A percentile compares a stretch with the other conserved stretches of the same genome.
Evolutionary conservation across 2,888 invertebrate genomes (phyloP).

Genomic region (Sicus ferrugineus): DNA sequence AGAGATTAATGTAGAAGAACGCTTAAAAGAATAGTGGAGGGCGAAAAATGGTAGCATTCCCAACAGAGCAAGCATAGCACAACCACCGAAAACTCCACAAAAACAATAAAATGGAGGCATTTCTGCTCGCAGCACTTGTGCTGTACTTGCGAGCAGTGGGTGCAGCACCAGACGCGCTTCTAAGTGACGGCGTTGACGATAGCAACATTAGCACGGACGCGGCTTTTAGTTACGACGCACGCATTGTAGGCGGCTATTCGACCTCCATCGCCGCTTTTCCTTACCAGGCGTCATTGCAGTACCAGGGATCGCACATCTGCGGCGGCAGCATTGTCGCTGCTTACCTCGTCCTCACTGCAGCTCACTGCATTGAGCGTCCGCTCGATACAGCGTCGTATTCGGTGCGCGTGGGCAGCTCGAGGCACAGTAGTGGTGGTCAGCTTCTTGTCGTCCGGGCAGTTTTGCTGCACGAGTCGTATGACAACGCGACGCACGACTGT

Average conservation of each 20-base stretch:
- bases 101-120: not conserved
- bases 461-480: conserved; percentile 50
- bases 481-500: conserved; percentile 47
- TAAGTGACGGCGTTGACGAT: not conserved
- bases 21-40: too few species aligned
- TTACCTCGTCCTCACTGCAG: conserved; percentile 43
- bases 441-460: conserved; percentile 48
- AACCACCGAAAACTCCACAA: too few species aligned
- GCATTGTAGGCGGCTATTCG: conserved; percentile 44
- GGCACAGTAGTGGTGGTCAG: conserved; percentile 50
- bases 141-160: not conserved
- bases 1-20: too few species aligned
- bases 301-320: conserved; percentile 42
- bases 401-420: conserved; percentile 50
- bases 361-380: conserved; percentile 48
- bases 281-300: conserved; percentile 45
- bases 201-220: too few species aligned
- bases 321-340: conserved; percentile 43
- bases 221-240: conserved; percentile 41
- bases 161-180: not conserved
- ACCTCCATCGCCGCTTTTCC: conserved; percentile 42
- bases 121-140: not conserved
- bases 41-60: too few species aligned
- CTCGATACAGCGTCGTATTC: conserved; percentile 44
- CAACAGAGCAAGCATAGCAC: too few species aligned